Evolutionary conservation across 1,140 invertebrate genomes (phyloP), one percentile per base, ranked within the genome.

Genomic region (Copidosoma floridanum): DNA sequence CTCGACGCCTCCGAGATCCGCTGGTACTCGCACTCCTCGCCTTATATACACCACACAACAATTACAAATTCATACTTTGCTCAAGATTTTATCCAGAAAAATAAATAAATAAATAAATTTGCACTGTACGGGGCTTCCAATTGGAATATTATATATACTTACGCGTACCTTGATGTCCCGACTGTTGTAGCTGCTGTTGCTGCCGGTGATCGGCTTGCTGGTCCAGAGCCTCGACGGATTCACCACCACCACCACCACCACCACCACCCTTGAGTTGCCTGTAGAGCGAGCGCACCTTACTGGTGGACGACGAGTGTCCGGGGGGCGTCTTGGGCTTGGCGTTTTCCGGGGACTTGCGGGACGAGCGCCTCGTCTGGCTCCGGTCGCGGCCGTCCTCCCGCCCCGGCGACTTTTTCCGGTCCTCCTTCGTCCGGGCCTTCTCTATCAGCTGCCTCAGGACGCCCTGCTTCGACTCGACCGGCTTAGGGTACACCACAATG

Each of bases 1-100:
- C 76, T 81, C 6, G 81, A 82, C 0, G 83, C 80, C n/a, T 85
- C 83, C 0, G 84, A 82, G 57, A 86, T 85, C 64, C 84, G 77
- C 63, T 86, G 85, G 63, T 87, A 86, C n/a, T 86, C 84, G 58
- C 82, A 81, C 40, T 87, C 85, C 2, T 82, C 79, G 32, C 65
- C 68, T 59, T n/a, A n/a, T n/a, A 32, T 26, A 11, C 47, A 0
- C 27, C 11, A n/a, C 10, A 12, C 21, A 4, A 7, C 27, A 16
- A 44, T 57, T 48, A 32, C 38, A 23, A 23, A 43, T 43, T 43
- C 14, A 14, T 43, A n/a, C 21, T 20, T n/a, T 6, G 5, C 14
- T 23, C 47, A 32, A 21, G 23, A 24, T 52, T 52, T 32, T 10
- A 8, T 4, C 18, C 21, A 18, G 12, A n/a, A n/a, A n/a, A n/a